These are phyloP conservation scores for Fragum sueziense DNA, from an alignment of 2,888 invertebrate species.

Conservation along the genomic window DNA sequence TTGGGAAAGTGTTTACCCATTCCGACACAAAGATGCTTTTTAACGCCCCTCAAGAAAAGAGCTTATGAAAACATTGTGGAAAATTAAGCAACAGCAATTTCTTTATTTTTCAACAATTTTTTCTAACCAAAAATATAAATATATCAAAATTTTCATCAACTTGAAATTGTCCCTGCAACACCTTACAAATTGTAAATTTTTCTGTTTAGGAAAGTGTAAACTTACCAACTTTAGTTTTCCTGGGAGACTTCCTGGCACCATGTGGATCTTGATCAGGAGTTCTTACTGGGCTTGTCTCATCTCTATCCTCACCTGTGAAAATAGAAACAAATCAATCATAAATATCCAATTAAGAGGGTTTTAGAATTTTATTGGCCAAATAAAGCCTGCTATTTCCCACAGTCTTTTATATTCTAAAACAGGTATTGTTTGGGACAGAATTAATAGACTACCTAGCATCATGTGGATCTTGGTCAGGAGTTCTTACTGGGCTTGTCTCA, in stretches of 20 bases:
- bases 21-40: not conserved
- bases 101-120: too few relatives aligned
- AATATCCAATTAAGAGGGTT: too few relatives aligned
- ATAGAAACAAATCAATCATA: too few relatives aligned
- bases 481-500: constrained; percentile 46
- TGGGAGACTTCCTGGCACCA: constrained; percentile 52
- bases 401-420: too few relatives aligned
- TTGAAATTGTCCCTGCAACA: too few relatives aligned
- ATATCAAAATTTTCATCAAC: too few relatives aligned
- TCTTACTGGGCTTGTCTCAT: constrained; percentile 45
- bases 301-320: not conserved
- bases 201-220: too few relatives aligned
- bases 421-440: too few relatives aligned
- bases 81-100: not conserved
- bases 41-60: not conserved
- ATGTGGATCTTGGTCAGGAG: constrained; percentile 61
- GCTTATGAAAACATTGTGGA: not conserved
- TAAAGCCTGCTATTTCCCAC: too few relatives aligned
- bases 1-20: not conserved
- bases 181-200: too few relatives aligned
- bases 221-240: constrained; percentile 69
- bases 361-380: too few relatives aligned
- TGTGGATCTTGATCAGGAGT: constrained; percentile 62
- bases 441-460: constrained; percentile 51
- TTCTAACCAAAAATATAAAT: too few relatives aligned